Percentiles rank a stretch among this genome's conserved stretches.
phyloP scores from a whole-genome alignment of 2,113 vertebrate genomes.

The Siniperca chuatsi region DNA sequence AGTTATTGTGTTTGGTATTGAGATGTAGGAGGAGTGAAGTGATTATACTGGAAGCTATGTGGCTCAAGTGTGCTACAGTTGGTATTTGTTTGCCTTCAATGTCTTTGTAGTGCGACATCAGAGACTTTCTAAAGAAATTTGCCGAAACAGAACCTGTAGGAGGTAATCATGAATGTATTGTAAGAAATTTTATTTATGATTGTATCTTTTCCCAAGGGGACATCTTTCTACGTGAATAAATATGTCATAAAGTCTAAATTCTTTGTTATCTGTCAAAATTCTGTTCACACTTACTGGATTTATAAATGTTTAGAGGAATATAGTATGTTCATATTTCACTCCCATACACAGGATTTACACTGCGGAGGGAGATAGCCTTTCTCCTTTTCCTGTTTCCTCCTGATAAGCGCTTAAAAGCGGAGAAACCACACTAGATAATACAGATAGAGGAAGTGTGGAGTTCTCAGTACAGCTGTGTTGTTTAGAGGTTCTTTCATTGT shows the following conservation, averaged over 20 bases:
- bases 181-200: neutral
- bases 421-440: conserved; percentile 30
- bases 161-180: neutral
- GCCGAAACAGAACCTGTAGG: neutral
- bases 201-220: neutral
- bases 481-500: conserved; percentile 38
- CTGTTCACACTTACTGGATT: conserved; percentile 9
- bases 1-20: conserved; percentile 42
- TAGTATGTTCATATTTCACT: conserved; percentile 37
- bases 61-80: neutral
- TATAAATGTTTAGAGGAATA: conserved; percentile 30
- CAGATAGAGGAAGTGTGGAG: conserved; percentile 58
- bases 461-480: conserved; percentile 31
- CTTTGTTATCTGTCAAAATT: conserved; percentile 7
- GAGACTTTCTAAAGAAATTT: neutral
- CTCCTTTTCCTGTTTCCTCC: conserved; percentile 67
- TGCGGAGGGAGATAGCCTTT: conserved; percentile 46
- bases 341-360: conserved; percentile 41
- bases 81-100: conserved; percentile 14
- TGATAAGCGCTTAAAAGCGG: conserved; percentile 54
- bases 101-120: neutral
- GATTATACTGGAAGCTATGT: conserved; percentile 19
- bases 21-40: conserved; percentile 25
- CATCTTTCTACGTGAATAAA: neutral
- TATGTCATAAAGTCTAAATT: neutral